Percentiles rank a stretch among this genome's conserved stretches.
Conservation (phyloP, 2,888 invertebrate genomes). For the Nomada fabriciana region DNA sequence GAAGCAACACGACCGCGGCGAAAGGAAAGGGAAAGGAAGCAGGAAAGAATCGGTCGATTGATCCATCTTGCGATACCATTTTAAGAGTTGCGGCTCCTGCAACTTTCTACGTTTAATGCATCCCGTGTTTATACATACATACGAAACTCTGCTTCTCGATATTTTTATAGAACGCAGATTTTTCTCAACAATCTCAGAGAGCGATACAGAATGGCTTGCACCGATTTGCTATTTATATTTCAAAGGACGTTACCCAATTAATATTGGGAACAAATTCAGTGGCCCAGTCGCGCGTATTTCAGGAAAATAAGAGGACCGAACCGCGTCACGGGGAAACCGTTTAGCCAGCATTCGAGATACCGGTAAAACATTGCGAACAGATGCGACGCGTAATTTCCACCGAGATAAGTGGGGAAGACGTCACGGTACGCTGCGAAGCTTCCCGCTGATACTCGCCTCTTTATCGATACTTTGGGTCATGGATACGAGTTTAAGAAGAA, state of each 20-base stretch:
- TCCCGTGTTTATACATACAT: too few relatives aligned
- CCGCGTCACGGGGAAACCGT: conserved; percentile 1
- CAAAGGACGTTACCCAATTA: neutral
- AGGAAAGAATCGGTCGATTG: neutral
- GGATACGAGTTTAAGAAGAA: neutral
- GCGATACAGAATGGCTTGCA: neutral
- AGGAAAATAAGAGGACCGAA: neutral
- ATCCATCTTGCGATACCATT: neutral
- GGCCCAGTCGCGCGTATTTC: neutral
- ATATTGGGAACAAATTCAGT: neutral
- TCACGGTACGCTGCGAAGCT: neutral
- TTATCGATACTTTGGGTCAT: neutral
- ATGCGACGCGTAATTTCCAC: conserved; percentile 30
- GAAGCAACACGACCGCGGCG: neutral
- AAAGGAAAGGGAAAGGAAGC: neutral
- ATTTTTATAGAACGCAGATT: too few relatives aligned
- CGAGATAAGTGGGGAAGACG: conserved; percentile 8
- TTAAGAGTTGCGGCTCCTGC: neutral
- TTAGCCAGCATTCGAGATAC: conserved; percentile 35
- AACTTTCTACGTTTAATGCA: too few relatives aligned
- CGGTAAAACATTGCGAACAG: conserved; percentile 25
- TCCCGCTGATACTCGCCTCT: neutral
- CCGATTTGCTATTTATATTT: neutral
- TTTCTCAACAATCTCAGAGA: too few relatives aligned
- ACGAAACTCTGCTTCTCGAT: too few relatives aligned